phyloP scores from a whole-genome alignment of 2,113 vertebrate genomes.

The Notothenia rossii region DNA sequence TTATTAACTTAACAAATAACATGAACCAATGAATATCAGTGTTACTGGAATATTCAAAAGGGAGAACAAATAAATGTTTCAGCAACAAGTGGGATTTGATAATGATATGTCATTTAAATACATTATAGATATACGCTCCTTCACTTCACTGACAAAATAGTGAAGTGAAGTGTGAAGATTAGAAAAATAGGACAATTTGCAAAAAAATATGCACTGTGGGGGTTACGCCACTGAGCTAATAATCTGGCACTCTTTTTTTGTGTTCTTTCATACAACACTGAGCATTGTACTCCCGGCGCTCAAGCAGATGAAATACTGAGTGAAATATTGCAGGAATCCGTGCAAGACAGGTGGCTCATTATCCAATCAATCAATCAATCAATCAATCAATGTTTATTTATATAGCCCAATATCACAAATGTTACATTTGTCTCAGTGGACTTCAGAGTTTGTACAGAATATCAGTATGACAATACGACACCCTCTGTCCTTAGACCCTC shows the following conservation, averaged over 20 bases:
- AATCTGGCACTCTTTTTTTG: slow-evolving; percentile 42
- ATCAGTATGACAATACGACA: too few species aligned
- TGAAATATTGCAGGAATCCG: slow-evolving; percentile 65
- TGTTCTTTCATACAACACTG: slow-evolving; percentile 36
- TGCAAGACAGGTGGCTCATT: slow-evolving; percentile 80
- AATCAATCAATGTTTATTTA: too few species aligned
- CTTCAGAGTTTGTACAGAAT: too few species aligned
- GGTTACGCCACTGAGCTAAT: slow-evolving; percentile 40
- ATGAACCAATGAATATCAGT: neutral
- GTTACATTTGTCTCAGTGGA: too few species aligned
- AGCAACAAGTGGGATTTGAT: slow-evolving; percentile 7
- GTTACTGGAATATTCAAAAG: neutral
- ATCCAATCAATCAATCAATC: slow-evolving; percentile 38
- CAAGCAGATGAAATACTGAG: slow-evolving; percentile 63
- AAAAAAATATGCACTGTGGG: slow-evolving; percentile 14
- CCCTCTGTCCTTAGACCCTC: too few species aligned
- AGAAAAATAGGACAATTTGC: slow-evolving; percentile 39
- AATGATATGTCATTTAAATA: slow-evolving; percentile 31
- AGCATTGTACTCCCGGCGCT: slow-evolving; percentile 55
- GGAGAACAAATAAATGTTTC: slow-evolving; percentile 1
- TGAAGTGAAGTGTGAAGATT: slow-evolving; percentile 15
- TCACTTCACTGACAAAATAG: neutral
- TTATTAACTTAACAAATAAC: neutral
- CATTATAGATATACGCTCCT: neutral
- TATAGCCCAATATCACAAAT: too few species aligned